These are phyloP conservation scores for Carapus acus DNA, from an alignment of 2,797 vertebrate species.

Conservation along the genomic window DNA sequence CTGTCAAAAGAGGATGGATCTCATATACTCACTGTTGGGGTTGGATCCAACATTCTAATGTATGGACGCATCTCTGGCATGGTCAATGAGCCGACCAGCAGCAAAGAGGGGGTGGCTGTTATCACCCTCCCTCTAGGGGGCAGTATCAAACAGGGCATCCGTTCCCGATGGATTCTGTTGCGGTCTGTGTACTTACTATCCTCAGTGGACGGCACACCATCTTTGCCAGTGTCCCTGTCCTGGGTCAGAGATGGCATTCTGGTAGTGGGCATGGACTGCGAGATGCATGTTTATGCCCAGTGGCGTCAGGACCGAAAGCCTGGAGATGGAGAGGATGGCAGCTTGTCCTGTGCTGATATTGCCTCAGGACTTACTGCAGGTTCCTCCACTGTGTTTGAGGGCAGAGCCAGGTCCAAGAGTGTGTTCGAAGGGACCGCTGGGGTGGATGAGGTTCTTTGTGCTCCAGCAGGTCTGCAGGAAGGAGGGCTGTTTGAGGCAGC, in stretches of 20 bases:
- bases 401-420: slow-evolving; percentile 78
- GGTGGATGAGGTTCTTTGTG: slow-evolving; percentile 85
- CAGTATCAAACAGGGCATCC: slow-evolving; percentile 97
- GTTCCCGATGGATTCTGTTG: slow-evolving; percentile 93
- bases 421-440: slow-evolving; percentile 79
- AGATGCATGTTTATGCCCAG: slow-evolving; percentile 98
- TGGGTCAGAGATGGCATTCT: slow-evolving; percentile 98
- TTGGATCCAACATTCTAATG: slow-evolving; percentile 97
- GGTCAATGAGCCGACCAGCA: slow-evolving; percentile 86
- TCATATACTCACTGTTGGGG: slow-evolving; percentile 94
- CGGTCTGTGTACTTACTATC: slow-evolving; percentile 89
- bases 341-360: slow-evolving; percentile 70
- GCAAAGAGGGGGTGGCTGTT: slow-evolving; percentile 92
- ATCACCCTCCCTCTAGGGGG: slow-evolving; percentile 96
- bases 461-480: slow-evolving; percentile 89
- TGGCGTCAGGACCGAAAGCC: slow-evolving; percentile 89
- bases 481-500: slow-evolving; percentile 97
- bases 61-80: slow-evolving; percentile 95
- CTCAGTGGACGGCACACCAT: slow-evolving; percentile 93
- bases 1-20: slow-evolving; percentile 98
- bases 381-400: slow-evolving; percentile 57
- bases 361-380: slow-evolving; percentile 51
- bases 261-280: slow-evolving; percentile 98
- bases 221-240: slow-evolving; percentile 91
- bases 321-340: slow-evolving; percentile 72